Evolutionary conservation across 2,797 vertebrate genomes (phyloP).

Genomic region (Characodon lateralis): DNA sequence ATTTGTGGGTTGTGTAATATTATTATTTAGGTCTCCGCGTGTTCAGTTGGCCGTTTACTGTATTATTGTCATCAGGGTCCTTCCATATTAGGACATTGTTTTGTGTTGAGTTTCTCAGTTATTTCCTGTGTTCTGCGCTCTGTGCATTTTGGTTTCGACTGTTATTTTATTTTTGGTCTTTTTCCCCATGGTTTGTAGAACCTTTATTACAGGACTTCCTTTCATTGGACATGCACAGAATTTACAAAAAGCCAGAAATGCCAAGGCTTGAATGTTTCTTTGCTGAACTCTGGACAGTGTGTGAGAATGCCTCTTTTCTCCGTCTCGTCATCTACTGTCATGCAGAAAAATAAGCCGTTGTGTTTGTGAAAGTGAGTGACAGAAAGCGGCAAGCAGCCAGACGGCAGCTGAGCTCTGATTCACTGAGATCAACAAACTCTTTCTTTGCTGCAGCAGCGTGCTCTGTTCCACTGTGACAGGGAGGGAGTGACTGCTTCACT

Average conservation of each 20-base stretch:
- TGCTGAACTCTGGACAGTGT: conserved; percentile 57
- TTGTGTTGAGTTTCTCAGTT: too few relatives aligned
- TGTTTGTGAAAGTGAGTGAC: conserved; percentile 65
- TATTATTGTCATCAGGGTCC: too few relatives aligned
- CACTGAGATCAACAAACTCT: conserved; percentile 54
- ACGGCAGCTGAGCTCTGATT: conserved; percentile 59
- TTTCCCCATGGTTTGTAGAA: neutral
- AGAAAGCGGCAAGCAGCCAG: conserved; percentile 59
- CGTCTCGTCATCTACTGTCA: conserved; percentile 33
- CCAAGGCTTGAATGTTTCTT: conserved; percentile 40
- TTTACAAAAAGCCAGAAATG: conserved; percentile 38
- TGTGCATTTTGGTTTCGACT: too few relatives aligned
- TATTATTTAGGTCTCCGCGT: too few relatives aligned
- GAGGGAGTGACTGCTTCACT: conserved; percentile 39
- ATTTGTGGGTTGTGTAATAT: too few relatives aligned
- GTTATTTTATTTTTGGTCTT: too few relatives aligned
- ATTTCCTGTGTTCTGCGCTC: too few relatives aligned
- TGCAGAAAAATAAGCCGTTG: conserved; percentile 56
- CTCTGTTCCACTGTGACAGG: conserved; percentile 44
- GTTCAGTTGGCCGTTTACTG: too few relatives aligned
- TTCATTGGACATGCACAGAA: conserved; percentile 29
- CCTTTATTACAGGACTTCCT: conserved; percentile 20
- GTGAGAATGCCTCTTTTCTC: conserved; percentile 34
- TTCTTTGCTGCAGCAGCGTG: conserved; percentile 48
- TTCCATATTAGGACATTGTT: too few relatives aligned